Evolutionary conservation across 1,140 invertebrate genomes (phyloP).

Genomic region (Cardiocondyla obscurior): DNA sequence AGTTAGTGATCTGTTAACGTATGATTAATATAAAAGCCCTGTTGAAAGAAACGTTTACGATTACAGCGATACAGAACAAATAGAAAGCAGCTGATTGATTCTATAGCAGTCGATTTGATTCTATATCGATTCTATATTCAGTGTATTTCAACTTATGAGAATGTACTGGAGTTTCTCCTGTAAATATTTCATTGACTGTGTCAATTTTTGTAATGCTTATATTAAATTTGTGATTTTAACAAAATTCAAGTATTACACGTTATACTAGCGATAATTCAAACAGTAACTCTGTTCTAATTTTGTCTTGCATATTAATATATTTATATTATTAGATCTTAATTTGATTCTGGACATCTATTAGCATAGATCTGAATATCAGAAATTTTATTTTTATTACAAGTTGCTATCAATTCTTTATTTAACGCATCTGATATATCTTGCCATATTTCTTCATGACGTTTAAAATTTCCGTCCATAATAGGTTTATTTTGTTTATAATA

Average conservation of each 20-base stretch:
- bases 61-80: too few relatives aligned
- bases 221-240: constrained; percentile 57
- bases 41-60: too few relatives aligned
- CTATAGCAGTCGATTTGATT: constrained; percentile 40
- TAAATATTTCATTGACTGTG: constrained; percentile 48
- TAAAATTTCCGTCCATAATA: too few relatives aligned
- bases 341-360: constrained; percentile 15
- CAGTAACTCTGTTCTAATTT: constrained; percentile 26
- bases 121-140: constrained; percentile 31
- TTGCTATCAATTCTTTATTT: constrained; percentile 20
- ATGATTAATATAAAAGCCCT: too few relatives aligned
- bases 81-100: too few relatives aligned
- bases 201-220: constrained; percentile 64
- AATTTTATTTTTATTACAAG: constrained; percentile 3
- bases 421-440: too few relatives aligned
- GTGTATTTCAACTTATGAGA: constrained; percentile 51
- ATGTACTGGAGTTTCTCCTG: constrained; percentile 54
- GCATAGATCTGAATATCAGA: background rate
- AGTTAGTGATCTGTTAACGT: too few relatives aligned
- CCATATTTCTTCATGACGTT: too few relatives aligned
- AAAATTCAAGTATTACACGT: constrained; percentile 46
- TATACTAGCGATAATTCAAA: constrained; percentile 14
- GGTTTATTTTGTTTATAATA: too few relatives aligned
- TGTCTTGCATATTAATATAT: background rate
- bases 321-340: background rate